A percentile compares a stretch with the other conserved stretches of the same genome.
phyloP scores from a whole-genome alignment of 2,888 invertebrate species.

The Melanophora roralis region DNA sequence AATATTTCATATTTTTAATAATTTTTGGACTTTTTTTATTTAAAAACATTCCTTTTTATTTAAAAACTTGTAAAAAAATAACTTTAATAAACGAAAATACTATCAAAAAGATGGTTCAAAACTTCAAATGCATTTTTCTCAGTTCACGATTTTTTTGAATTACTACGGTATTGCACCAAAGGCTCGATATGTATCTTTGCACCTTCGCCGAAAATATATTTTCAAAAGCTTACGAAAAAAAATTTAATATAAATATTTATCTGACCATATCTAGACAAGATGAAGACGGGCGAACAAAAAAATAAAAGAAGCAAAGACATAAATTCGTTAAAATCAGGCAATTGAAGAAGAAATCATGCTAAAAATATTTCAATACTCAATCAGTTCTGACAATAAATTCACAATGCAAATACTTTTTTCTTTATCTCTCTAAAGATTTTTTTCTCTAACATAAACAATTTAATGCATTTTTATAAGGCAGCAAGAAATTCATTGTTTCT shows the following conservation, averaged over 20 bases:
- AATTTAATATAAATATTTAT: conserved; percentile 52
- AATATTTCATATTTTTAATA: too few relatives aligned
- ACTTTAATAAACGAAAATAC: too few relatives aligned
- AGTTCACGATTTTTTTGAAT: too few relatives aligned
- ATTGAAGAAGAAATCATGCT: neutral
- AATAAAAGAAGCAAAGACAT: neutral
- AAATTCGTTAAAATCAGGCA: neutral
- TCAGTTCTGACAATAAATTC: conserved; percentile 25
- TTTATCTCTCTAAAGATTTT: neutral
- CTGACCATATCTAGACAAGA: conserved; percentile 26
- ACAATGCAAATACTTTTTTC: conserved; percentile 29
- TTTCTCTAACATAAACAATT: conserved; percentile 12
- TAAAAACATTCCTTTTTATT: too few relatives aligned
- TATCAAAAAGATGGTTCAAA: too few relatives aligned
- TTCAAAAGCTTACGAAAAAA: too few relatives aligned
- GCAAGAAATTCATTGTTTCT: neutral
- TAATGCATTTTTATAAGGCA: neutral
- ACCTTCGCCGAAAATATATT: too few relatives aligned
- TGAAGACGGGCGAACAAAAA: neutral
- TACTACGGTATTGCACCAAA: too few relatives aligned
- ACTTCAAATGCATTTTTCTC: too few relatives aligned
- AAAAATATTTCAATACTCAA: conserved; percentile 41
- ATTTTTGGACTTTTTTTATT: too few relatives aligned
- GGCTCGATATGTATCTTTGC: too few relatives aligned
- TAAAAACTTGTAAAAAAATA: too few relatives aligned